Percentiles rank a stretch among this genome's conserved stretches.
These are phyloP conservation scores for Natrix natrix DNA, from an alignment of 2,797 vertebrate species.

Conservation along the genomic window DNA sequence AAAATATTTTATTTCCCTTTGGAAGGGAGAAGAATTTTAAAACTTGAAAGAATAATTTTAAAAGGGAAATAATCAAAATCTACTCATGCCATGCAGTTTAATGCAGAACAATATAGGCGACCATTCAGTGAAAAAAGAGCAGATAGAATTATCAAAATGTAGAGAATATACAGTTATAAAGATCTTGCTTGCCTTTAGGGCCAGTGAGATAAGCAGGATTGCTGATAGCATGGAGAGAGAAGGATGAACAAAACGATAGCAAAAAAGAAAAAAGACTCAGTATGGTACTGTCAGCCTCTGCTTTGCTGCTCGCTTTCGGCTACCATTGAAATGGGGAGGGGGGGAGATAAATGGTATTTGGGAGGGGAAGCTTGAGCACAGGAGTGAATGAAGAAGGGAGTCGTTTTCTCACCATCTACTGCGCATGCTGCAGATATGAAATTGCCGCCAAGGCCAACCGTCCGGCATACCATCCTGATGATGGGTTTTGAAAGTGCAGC, in stretches of 20 bases:
- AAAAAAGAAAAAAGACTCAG: background rate
- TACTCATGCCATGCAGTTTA: background rate
- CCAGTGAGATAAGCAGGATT: background rate
- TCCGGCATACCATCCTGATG: too few relatives aligned
- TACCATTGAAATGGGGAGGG: too few relatives aligned
- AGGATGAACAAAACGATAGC: background rate
- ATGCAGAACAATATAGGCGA: background rate
- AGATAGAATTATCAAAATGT: background rate
- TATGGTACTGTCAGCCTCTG: background rate
- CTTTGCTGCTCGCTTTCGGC: too few relatives aligned
- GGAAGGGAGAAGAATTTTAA: background rate
- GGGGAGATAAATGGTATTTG: too few relatives aligned
- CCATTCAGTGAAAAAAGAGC: background rate
- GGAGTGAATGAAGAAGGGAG: too few relatives aligned
- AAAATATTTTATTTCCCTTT: background rate
- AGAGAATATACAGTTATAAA: background rate
- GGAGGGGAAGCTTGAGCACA: too few relatives aligned
- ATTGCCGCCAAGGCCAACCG: too few relatives aligned
- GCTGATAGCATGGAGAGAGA: background rate
- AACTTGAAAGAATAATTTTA: background rate
- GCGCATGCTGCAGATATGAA: too few relatives aligned
- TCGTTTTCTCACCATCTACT: too few relatives aligned
- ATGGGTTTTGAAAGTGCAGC: too few relatives aligned
- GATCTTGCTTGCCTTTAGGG: background rate
- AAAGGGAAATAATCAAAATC: background rate